Conservation (phyloP, 1,140 invertebrate genomes). For the Sinonovacula constricta region DNA sequence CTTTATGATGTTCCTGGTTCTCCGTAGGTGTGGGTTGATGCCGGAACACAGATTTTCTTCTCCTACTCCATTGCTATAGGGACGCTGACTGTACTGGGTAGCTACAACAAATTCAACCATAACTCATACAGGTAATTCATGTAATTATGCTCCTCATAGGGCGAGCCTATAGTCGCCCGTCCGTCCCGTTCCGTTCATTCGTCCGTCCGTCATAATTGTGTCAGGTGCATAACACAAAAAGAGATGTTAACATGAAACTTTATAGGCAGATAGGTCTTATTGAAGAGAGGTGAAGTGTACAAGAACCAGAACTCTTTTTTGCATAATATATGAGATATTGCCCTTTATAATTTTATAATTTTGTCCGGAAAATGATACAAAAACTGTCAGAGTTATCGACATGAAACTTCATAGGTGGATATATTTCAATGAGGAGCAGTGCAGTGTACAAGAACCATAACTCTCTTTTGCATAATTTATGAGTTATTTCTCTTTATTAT, state of each 20-base stretch:
- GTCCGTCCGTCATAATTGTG: too few species aligned
- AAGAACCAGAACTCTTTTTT: neutral
- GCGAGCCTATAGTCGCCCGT: too few species aligned
- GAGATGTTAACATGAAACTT: too few species aligned
- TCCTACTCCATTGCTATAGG: conserved; percentile 88
- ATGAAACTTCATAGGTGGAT: neutral
- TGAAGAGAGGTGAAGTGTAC: too few species aligned
- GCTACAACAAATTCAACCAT: conserved; percentile 90
- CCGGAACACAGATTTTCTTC: conserved; percentile 87
- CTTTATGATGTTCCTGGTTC: neutral
- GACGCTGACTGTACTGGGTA: conserved; percentile 88
- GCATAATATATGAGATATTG: neutral
- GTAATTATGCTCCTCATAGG: too few species aligned
- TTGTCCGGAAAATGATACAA: neutral
- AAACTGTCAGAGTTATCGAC: neutral
- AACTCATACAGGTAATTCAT: conserved; percentile 93
- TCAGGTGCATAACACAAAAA: too few species aligned
- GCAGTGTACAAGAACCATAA: neutral
- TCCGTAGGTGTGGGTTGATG: conserved; percentile 86
- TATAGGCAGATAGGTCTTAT: too few species aligned
- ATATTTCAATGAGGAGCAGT: neutral
- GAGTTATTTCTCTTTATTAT: too few species aligned
- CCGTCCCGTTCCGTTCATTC: too few species aligned
- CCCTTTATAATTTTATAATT: neutral
- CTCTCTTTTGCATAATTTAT: neutral